Evolutionary conservation across 1,140 invertebrate species (phyloP), one percentile per base, ranked within the genome.

Genomic region (Pseudobourletiella spinata): DNA sequence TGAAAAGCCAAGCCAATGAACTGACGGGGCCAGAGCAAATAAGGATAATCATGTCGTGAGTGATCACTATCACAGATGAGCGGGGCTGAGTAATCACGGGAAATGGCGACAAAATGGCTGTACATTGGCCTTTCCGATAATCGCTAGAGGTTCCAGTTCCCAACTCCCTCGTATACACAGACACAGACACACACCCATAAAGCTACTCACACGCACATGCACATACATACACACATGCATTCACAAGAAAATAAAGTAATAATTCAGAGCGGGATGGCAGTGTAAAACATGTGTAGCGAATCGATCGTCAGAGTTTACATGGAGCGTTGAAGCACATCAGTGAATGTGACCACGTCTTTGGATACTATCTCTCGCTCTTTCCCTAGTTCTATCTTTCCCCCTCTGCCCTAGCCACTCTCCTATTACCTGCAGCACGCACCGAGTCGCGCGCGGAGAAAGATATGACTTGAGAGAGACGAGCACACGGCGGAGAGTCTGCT

Each of bases 281-380:
- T 25, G 48, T 51, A 25, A 25, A 48, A 48, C 44, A 48, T 48
- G 44, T 25, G 20, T 44, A 44, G 57, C 28, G 57, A 26, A 48
- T 59, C 26, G 57, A 59, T 46, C 57, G 57, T 59, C 28, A 43
- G 20, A 48, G 24, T 59, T 48, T 50, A 59, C 43, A 59, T 46
- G 43, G 44, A 46, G 43, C 57, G 28, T 59, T 59, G 16, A 26
- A 59, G 44, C 43, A 59, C 42, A 50, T 59, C 32, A 59, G 3
- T 44, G 20, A 39, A 58, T 58, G 56, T 58, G 56, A 42, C 56
- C 56, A 44, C n/a, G 56, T 46, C 35, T 56, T 39, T 8, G 32
- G 32, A 8, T 39, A 39, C n/a, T n/a, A n/a, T n/a, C n/a, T n/a
- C n/a, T n/a, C n/a, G n/a, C n/a, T n/a, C n/a, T n/a, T n/a, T n/a